A percentile compares a stretch with the other conserved stretches of the same genome.
Evolutionary conservation across 2,113 vertebrate genomes (phyloP).

Genomic region (Ibidorhyncha struthersii): DNA sequence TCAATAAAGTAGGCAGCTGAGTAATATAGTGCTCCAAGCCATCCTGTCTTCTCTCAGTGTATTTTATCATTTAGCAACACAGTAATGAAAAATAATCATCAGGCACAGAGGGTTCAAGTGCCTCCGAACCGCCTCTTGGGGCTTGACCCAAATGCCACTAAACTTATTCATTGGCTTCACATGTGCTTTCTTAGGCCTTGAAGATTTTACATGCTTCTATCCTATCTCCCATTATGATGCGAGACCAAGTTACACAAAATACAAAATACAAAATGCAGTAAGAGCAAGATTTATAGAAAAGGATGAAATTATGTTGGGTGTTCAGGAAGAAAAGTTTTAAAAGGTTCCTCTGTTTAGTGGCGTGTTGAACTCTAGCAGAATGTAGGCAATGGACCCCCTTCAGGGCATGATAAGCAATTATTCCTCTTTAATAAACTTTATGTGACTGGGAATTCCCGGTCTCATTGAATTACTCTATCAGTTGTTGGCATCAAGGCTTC

Average conservation of each 20-base stretch:
- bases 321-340: not conserved
- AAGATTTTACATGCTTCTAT: not conserved
- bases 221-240: not conserved
- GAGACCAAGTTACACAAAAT: not conserved
- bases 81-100: not conserved
- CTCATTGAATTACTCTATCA: not conserved
- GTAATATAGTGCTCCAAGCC: not conserved
- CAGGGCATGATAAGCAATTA: not conserved
- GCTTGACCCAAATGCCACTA: not conserved
- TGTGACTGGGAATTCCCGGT: not conserved
- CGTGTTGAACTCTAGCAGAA: not conserved
- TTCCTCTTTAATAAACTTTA: not conserved
- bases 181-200: not conserved
- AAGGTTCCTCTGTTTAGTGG: not conserved
- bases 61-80: not conserved
- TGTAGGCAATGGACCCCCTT: not conserved
- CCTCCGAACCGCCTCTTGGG: not conserved
- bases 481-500: not conserved
- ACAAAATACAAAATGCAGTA: not conserved
- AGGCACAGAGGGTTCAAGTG: not conserved
- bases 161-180: not conserved
- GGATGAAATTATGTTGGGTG: not conserved
- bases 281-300: not conserved
- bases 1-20: not conserved
- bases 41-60: not conserved